Evolutionary conservation across 2,797 vertebrate genomes (phyloP).

Genomic region (Hybognathus amarus): DNA sequence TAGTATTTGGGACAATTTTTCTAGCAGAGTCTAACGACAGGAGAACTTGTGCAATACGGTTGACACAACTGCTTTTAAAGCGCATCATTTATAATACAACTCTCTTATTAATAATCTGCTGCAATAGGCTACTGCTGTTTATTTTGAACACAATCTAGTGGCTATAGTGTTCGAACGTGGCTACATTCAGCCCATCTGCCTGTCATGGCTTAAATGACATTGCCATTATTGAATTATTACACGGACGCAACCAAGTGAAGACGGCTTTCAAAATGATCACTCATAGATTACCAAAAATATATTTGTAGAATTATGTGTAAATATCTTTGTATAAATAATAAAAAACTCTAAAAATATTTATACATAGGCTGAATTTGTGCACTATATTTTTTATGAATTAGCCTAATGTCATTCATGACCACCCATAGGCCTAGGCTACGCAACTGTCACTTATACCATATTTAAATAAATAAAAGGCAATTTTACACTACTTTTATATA

Average conservation of each 20-base stretch:
- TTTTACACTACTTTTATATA: neutral
- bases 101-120: neutral
- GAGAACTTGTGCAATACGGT: slow-evolving; percentile 79
- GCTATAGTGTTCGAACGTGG: slow-evolving; percentile 18
- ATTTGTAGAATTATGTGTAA: neutral
- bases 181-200: slow-evolving; percentile 54
- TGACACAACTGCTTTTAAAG: slow-evolving; percentile 75
- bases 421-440: too few relatives aligned
- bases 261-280: slow-evolving; percentile 2
- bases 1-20: slow-evolving; percentile 84
- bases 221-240: slow-evolving; percentile 70
- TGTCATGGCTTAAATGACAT: slow-evolving; percentile 64
- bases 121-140: neutral
- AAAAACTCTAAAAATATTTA: neutral
- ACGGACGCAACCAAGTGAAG: slow-evolving; percentile 31
- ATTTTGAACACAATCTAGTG: neutral
- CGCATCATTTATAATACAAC: slow-evolving; percentile 50
- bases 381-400: neutral
- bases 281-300: neutral
- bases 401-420: neutral
- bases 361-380: neutral
- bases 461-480: neutral
- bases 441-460: neutral
- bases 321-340: neutral
- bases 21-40: slow-evolving; percentile 77